phyloP scores from a whole-genome alignment of 2,888 invertebrate species.

The Drosophila flavopinicola region DNA sequence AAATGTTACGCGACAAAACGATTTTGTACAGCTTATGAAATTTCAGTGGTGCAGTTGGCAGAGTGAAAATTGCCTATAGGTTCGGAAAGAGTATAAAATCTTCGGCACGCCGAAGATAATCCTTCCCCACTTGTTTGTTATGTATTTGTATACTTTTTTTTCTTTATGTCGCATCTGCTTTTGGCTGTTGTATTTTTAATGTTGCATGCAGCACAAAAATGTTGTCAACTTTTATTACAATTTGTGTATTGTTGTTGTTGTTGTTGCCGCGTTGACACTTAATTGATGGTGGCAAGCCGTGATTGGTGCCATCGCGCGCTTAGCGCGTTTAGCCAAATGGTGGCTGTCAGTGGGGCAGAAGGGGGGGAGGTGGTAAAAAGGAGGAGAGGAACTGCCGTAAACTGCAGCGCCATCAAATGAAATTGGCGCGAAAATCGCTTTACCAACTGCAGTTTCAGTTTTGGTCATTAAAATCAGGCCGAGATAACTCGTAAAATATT shows the following conservation, averaged over 20 bases:
- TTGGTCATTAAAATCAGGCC: slow-evolving; percentile 58
- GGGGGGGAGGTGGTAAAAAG: too few relatives aligned
- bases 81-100: too few relatives aligned
- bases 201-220: slow-evolving; percentile 71
- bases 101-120: too few relatives aligned
- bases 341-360: background rate
- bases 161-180: slow-evolving; percentile 28
- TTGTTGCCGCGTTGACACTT: slow-evolving; percentile 68
- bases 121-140: too few relatives aligned
- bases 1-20: too few relatives aligned
- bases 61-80: too few relatives aligned
- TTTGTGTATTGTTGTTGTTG: slow-evolving; percentile 35
- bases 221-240: slow-evolving; percentile 76
- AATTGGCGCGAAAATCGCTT: slow-evolving; percentile 78
- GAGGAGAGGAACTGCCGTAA: slow-evolving; percentile 4
- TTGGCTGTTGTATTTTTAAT: slow-evolving; percentile 29
- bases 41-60: too few relatives aligned
- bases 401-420: slow-evolving; percentile 66
- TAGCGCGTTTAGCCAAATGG: slow-evolving; percentile 50
- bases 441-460: slow-evolving; percentile 74
- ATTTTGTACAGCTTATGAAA: too few relatives aligned
- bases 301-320: slow-evolving; percentile 74
- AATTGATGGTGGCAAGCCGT: slow-evolving; percentile 82
- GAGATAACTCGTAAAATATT: slow-evolving; percentile 34
- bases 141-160: slow-evolving; percentile 2